phyloP scores from a whole-genome alignment of 53 echinoderm and acorn worm genomes.

The Actinopyga echinites region DNA sequence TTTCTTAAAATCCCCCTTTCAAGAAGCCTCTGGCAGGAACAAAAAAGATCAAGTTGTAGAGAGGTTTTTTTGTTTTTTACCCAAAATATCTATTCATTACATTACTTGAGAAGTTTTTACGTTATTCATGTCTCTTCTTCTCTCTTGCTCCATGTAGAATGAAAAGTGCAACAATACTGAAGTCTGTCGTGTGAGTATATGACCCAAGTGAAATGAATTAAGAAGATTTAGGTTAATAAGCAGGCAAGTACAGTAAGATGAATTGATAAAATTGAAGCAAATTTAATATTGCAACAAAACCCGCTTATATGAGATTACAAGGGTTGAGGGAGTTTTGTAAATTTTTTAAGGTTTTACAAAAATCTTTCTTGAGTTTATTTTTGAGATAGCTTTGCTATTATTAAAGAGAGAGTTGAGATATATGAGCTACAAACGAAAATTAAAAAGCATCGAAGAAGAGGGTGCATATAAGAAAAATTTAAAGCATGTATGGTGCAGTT shows the following conservation, averaged over 20 bases:
- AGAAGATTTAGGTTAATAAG: constrained; percentile 36
- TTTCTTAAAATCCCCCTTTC: constrained; percentile 29
- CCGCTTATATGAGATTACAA: too few species aligned
- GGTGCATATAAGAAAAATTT: constrained; percentile 33
- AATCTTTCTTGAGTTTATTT: too few species aligned
- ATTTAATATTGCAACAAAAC: too few species aligned
- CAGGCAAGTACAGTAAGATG: constrained; percentile 31
- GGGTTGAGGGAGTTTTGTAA: too few species aligned
- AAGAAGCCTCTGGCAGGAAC: constrained; percentile 34
- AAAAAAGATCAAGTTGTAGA: constrained; percentile 38
- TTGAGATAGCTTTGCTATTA: too few species aligned
- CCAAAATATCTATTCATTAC: too few species aligned
- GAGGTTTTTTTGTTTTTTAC: background rate
- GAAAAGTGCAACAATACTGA: background rate
- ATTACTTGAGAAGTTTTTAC: too few species aligned
- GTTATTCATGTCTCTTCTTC: too few species aligned
- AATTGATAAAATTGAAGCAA: background rate
- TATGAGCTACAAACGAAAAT: constrained; percentile 20
- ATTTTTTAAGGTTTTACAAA: too few species aligned
- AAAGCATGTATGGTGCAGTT: constrained; percentile 43
- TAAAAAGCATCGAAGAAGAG: constrained; percentile 38
- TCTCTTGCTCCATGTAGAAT: too few species aligned
- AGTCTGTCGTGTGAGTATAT: constrained; percentile 6
- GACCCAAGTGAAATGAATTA: background rate
- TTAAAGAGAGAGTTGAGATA: constrained; percentile 3